Base-by-base conservation (phyloP, 2,797 vertebrate genomes). In the Orientallactaga sibirica region DNA sequence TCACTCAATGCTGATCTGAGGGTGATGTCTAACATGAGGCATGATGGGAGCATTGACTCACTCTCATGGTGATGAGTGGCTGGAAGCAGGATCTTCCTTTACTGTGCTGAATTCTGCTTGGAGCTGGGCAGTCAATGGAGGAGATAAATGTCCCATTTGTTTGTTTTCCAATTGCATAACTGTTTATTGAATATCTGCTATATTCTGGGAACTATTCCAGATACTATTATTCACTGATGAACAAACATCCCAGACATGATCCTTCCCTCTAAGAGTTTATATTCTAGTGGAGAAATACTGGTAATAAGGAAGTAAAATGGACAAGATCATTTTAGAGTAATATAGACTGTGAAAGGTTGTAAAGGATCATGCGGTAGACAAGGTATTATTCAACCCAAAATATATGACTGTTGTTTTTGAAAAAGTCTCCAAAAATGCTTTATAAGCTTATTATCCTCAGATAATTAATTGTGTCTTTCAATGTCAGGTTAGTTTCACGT, bases 401-500 rank as follows among this genome's bases (percentile, higher is more conserved):
- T 1, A 7, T 22, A 22, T 14, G 22, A 55, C 58, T 52, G 0
- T 58, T 83, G 3, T 48, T 33, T 84, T 73, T 86, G 48, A 68
- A 67, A 41, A 86, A 43, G 55, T 62, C 37, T 80, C 37, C n/a
- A 68, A 61, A 48, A 12, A 55, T 61, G 3, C 11, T 58, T 2
- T 48, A 7, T 41, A 80, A 37, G 4, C 71, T 62, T 29, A 64
- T 70, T 29, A 10, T 55, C 11, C 43, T 77, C 37, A 64, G 76
- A 71, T 71, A 27, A 79, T 41, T 71, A 85, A 84, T n/a, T 87
- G 4, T n/a, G 75, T 64, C 55, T 79, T 79, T 83, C 48, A 55
- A 29, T 25, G 33, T 74, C 24, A 73, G 48, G 11, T 55, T 24
- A 52, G 33, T 61, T n/a, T 25, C 19, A 20, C 5, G 7, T 22